A percentile compares a stretch with the other conserved stretches of the same genome.
Evolutionary conservation across 2,888 invertebrate genomes (phyloP).

Genomic region (Pilophorus perplexus): DNA sequence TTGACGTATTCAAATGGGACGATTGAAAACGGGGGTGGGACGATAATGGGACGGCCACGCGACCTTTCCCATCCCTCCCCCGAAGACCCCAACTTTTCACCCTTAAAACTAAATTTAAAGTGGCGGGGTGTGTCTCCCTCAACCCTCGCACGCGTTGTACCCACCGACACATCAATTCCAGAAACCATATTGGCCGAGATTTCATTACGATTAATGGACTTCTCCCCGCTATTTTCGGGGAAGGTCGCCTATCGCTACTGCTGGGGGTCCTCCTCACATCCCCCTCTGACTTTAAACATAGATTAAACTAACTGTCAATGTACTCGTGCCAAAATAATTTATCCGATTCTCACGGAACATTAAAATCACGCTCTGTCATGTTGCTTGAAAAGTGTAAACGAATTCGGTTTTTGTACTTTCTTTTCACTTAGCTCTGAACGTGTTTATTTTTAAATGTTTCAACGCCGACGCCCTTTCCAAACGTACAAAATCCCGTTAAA

Average conservation of each 20-base stretch:
- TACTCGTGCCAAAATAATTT: slow-evolving; percentile 23
- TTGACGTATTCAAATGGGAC: slow-evolving; percentile 45
- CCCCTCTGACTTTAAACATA: slow-evolving; percentile 31
- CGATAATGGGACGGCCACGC: slow-evolving; percentile 41
- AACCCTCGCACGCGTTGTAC: slow-evolving; percentile 9
- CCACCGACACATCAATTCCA: slow-evolving; percentile 48
- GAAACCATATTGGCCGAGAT: slow-evolving; percentile 54
- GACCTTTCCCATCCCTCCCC: slow-evolving; percentile 41
- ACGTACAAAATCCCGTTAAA: too few relatives aligned
- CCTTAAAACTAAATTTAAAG: slow-evolving; percentile 49
- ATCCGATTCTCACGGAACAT: slow-evolving; percentile 32
- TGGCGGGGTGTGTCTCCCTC: slow-evolving; percentile 40
- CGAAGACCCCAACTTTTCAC: slow-evolving; percentile 41
- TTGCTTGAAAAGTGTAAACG: too few relatives aligned
- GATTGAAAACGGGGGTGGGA: slow-evolving; percentile 16
- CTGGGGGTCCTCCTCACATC: not conserved
- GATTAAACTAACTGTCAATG: slow-evolving; percentile 37
- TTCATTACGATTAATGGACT: slow-evolving; percentile 58
- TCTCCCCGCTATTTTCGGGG: slow-evolving; percentile 1
- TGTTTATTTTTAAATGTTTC: too few relatives aligned
- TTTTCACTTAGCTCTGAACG: too few relatives aligned
- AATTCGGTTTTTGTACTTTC: too few relatives aligned
- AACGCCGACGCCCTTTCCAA: too few relatives aligned
- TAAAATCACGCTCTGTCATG: too few relatives aligned
- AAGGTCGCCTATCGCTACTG: slow-evolving; percentile 18